These are phyloP conservation scores for Amazona vittata DNA, from an alignment of 2,113 vertebrate genomes.

Conservation along the genomic window DNA sequence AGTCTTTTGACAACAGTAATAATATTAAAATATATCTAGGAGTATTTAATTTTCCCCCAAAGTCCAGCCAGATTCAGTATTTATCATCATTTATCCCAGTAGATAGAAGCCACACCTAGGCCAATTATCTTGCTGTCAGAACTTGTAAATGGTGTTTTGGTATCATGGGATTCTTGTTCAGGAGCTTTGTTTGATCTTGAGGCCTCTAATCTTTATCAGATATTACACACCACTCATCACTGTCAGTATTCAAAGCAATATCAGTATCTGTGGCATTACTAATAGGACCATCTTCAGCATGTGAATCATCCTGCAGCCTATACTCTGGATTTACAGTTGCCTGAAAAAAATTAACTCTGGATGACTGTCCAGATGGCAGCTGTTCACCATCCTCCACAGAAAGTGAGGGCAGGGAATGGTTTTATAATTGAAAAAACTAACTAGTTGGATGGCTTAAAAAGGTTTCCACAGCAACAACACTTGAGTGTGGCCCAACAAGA, in stretches of 20 bases:
- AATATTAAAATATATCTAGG: constrained; percentile 34
- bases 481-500: neutral
- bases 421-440: neutral
- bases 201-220: constrained; percentile 58
- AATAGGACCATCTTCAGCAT: neutral
- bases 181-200: constrained; percentile 45
- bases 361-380: neutral
- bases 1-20: constrained; percentile 9
- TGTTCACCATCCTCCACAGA: neutral
- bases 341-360: neutral
- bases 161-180: constrained; percentile 28
- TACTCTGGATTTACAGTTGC: neutral
- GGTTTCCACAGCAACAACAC: neutral
- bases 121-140: constrained; percentile 54
- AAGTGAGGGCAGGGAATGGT: neutral
- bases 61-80: constrained; percentile 32
- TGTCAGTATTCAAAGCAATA: constrained; percentile 41
- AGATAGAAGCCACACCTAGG: constrained; percentile 35
- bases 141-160: constrained; percentile 48
- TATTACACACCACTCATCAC: constrained; percentile 62
- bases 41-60: constrained; percentile 4
- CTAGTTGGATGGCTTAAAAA: neutral
- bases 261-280: constrained; percentile 3
- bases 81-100: constrained; percentile 51
- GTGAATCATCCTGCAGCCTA: neutral